Evolutionary conservation across 2,797 vertebrate species (phyloP).

Genomic region (Manis pentadactyla): DNA sequence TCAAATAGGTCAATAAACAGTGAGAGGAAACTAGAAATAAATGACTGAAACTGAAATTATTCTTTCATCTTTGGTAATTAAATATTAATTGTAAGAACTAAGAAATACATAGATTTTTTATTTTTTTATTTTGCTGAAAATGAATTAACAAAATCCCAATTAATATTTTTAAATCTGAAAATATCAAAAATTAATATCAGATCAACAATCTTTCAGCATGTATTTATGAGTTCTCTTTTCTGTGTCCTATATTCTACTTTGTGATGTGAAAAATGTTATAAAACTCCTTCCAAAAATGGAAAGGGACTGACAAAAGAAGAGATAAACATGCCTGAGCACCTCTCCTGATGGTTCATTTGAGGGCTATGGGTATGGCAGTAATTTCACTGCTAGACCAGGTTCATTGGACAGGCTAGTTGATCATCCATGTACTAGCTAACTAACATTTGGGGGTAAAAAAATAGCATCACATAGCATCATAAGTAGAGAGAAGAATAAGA

Average conservation of each 20-base stretch:
- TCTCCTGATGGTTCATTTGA: not conserved
- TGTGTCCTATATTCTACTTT: not conserved
- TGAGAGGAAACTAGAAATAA: not conserved
- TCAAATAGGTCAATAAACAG: not conserved
- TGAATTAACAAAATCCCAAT: not conserved
- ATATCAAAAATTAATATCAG: not conserved
- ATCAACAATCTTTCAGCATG: not conserved
- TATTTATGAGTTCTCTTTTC: not conserved
- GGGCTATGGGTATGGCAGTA: not conserved
- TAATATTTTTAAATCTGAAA: conserved; percentile 20
- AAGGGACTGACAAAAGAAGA: not conserved
- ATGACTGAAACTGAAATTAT: conserved; percentile 20
- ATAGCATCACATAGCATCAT: not conserved
- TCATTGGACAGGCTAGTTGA: not conserved
- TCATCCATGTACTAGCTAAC: not conserved
- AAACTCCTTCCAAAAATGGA: not conserved
- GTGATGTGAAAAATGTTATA: not conserved
- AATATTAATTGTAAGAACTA: not conserved
- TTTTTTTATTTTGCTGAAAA: conserved; percentile 17
- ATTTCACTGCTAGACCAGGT: not conserved
- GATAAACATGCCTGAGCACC: not conserved
- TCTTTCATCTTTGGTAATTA: not conserved
- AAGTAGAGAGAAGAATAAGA: not conserved
- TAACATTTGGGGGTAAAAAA: not conserved
- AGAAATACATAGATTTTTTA: not conserved